phyloP scores from a whole-genome alignment of 2,113 vertebrate species.

The Ciconia boyciana region DNA sequence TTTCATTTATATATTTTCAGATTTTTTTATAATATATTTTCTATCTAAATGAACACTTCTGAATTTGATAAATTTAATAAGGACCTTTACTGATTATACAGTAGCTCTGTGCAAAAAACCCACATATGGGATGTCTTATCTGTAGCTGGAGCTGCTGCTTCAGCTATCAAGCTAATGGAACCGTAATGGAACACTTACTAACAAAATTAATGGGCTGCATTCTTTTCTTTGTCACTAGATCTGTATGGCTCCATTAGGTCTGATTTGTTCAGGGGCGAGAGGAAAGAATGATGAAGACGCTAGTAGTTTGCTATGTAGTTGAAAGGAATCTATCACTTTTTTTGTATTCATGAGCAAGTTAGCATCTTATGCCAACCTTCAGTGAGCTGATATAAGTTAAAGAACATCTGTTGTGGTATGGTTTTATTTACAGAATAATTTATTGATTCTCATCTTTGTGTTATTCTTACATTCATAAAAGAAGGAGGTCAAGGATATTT shows the following conservation, averaged over 20 bases:
- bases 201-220: constrained; percentile 25
- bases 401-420: neutral
- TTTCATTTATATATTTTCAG: neutral
- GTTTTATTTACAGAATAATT: neutral
- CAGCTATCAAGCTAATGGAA: constrained; percentile 25
- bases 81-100: neutral
- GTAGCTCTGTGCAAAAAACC: neutral
- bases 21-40: neutral
- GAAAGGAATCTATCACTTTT: neutral
- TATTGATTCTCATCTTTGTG: neutral
- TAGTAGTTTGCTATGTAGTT: neutral
- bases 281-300: neutral
- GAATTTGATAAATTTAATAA: neutral
- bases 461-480: neutral
- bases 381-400: neutral
- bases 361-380: neutral
- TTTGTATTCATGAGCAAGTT: neutral
- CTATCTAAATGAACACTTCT: neutral
- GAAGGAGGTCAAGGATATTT: neutral
- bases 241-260: constrained; percentile 31
- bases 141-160: neutral
- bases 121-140: neutral
- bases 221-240: constrained; percentile 26
- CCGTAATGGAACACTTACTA: constrained; percentile 2
- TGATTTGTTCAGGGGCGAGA: neutral